These are phyloP conservation scores for Coenobita brevimanus DNA, from an alignment of 1,140 invertebrate genomes.

Conservation along the genomic window DNA sequence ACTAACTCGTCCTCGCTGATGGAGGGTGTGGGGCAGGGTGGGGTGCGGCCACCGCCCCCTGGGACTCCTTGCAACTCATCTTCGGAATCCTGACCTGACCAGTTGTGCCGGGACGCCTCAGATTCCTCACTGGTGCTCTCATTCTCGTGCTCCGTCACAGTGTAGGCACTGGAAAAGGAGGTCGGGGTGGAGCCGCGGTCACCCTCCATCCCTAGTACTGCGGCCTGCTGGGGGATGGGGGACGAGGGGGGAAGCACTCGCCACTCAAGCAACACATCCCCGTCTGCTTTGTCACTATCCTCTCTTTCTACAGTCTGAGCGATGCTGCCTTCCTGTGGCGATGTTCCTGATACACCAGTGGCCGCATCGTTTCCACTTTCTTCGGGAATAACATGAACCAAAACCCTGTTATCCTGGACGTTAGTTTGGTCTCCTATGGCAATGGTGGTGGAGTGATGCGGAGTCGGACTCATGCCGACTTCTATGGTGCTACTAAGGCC, in stretches of 20 bases:
- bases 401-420: not conserved
- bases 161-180: conserved; percentile 67
- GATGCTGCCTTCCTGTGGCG: not conserved
- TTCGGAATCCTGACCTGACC: conserved; percentile 36
- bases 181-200: conserved; percentile 46
- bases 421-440: conserved; percentile 21
- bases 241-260: conserved; percentile 31
- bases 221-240: not conserved
- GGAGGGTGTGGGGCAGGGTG: not conserved
- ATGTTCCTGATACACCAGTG: not conserved
- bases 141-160: conserved; percentile 55
- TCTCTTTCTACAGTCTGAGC: not conserved
- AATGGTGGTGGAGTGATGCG: conserved; percentile 36
- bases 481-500: conserved; percentile 54
- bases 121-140: conserved; percentile 36
- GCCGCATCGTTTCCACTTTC: not conserved
- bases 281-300: not conserved
- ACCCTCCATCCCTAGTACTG: conserved; percentile 11
- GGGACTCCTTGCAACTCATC: conserved; percentile 5
- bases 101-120: conserved; percentile 40
- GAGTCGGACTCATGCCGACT: conserved; percentile 8
- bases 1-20: not conserved
- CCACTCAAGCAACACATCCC: conserved; percentile 12
- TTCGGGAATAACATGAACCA: not conserved
- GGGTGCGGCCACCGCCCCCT: not conserved